Conservation (phyloP, 2,113 vertebrate genomes). For the Sander vitreus region DNA sequence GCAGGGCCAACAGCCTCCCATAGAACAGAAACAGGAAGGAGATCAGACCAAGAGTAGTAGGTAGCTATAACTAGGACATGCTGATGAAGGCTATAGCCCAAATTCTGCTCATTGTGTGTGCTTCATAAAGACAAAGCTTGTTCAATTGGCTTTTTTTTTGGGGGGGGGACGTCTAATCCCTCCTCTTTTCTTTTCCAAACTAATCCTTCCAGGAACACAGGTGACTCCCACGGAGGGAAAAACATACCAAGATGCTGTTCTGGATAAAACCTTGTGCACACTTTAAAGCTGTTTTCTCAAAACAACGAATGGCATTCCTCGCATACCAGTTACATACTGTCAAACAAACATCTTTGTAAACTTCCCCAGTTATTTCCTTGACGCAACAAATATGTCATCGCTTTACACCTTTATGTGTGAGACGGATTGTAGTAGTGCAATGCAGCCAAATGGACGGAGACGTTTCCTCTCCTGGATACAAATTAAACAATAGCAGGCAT, state of each 20-base stretch:
- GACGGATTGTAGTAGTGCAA: conserved; percentile 42
- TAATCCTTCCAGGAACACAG: conserved; percentile 75
- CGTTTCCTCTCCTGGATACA: conserved; percentile 66
- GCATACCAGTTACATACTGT: conserved; percentile 28
- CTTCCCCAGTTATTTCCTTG: conserved; percentile 18
- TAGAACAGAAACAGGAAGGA: conserved; percentile 40
- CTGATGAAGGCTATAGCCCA: conserved; percentile 41
- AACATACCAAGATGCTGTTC: conserved; percentile 55
- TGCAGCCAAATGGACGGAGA: conserved; percentile 62
- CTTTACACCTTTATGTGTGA: conserved; percentile 47
- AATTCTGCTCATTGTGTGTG: conserved; percentile 35
- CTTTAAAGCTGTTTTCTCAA: conserved; percentile 9
- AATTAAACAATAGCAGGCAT: conserved; percentile 63
- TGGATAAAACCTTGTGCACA: conserved; percentile 18
- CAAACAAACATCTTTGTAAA: neutral
- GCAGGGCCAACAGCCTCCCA: neutral
- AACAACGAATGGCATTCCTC: conserved; percentile 19
- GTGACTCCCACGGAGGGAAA: conserved; percentile 58
- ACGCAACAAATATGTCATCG: conserved; percentile 19
- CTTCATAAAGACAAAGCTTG: conserved; percentile 43
- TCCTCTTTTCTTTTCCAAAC: conserved; percentile 24
- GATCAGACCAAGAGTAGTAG: conserved; percentile 16
- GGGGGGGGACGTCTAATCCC: conserved; percentile 47
- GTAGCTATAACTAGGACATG: conserved; percentile 45
- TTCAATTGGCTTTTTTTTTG: conserved; percentile 35